phyloP scores from a whole-genome alignment of 2,888 invertebrate genomes.

The Acronicta psi region DNA sequence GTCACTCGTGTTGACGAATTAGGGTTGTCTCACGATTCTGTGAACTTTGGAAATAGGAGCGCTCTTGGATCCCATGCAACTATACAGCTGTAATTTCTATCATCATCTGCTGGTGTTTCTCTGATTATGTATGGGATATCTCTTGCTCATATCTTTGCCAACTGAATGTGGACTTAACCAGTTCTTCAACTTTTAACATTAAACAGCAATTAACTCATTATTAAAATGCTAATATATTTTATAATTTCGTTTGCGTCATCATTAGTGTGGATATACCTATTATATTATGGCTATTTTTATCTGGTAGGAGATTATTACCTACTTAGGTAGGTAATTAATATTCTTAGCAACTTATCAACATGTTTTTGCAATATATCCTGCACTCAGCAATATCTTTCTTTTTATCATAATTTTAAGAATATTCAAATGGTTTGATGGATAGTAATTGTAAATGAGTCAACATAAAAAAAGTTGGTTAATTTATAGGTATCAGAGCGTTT shows the following conservation, averaged over 20 bases:
- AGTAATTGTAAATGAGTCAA: no score
- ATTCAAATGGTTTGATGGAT: neutral
- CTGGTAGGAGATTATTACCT: neutral
- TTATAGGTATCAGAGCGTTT: conserved; percentile 1
- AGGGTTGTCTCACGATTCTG: conserved; percentile 65
- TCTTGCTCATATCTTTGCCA: conserved; percentile 42
- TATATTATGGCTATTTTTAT: neutral
- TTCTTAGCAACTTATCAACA: conserved; percentile 7
- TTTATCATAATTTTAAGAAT: conserved; percentile 5
- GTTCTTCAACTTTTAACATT: conserved; percentile 24
- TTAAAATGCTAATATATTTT: conserved; percentile 9
- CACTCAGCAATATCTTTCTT: conserved; percentile 1
- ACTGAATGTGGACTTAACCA: conserved; percentile 40
- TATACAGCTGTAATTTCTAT: conserved; percentile 49
- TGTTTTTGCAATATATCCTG: conserved; percentile 9
- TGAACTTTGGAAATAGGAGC: conserved; percentile 63
- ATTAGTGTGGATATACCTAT: conserved; percentile 2
- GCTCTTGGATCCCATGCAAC: conserved; percentile 60
- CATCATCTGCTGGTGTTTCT: conserved; percentile 51
- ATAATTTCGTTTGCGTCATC: conserved; percentile 2
- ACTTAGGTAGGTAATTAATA: conserved; percentile 3
- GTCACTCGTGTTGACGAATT: conserved; percentile 64
- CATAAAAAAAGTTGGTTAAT: no score
- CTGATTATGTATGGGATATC: conserved; percentile 51
- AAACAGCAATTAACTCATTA: conserved; percentile 18